phyloP scores from a whole-genome alignment of 1,140 invertebrate genomes.

The Drosophila setifemur region DNA sequence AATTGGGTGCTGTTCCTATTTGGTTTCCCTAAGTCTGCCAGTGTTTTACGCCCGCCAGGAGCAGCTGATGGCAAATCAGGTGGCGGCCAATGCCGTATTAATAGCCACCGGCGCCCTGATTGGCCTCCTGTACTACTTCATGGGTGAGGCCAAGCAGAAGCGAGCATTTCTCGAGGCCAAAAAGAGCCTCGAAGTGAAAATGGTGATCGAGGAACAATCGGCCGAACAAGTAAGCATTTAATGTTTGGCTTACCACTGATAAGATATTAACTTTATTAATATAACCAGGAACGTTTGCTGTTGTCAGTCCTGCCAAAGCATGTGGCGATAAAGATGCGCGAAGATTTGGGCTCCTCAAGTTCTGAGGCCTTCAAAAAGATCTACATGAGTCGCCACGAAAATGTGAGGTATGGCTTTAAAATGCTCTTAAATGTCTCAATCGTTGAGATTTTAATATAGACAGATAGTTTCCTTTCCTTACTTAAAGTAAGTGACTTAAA shows the following conservation, averaged over 20 bases:
- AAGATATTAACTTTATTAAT: background rate
- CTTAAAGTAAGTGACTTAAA: too few relatives aligned
- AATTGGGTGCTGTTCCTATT: slow-evolving; percentile 85
- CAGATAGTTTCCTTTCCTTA: too few relatives aligned
- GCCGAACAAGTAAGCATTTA: slow-evolving; percentile 90
- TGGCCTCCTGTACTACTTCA: slow-evolving; percentile 90
- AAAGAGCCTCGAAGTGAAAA: slow-evolving; percentile 94
- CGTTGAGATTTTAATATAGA: too few relatives aligned
- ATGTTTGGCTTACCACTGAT: background rate
- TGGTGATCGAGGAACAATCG: slow-evolving; percentile 95
- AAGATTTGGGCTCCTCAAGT: slow-evolving; percentile 93
- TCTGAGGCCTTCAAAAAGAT: slow-evolving; percentile 98
- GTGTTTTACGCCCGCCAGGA: slow-evolving; percentile 83
- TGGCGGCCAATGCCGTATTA: slow-evolving; percentile 86
- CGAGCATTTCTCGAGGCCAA: slow-evolving; percentile 95
- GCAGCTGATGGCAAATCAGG: slow-evolving; percentile 72
- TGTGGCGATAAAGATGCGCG: slow-evolving; percentile 96
- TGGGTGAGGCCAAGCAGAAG: slow-evolving; percentile 93
- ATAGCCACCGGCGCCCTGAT: slow-evolving; percentile 88
- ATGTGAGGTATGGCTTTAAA: slow-evolving; percentile 89
- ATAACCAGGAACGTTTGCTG: slow-evolving; percentile 90
- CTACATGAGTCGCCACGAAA: slow-evolving; percentile 98
- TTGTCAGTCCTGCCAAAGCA: slow-evolving; percentile 97
- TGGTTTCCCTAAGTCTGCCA: slow-evolving; percentile 85
- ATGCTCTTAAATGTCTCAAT: too few relatives aligned